Percentiles rank a stretch among this genome's conserved stretches.
These are phyloP conservation scores for Aporophyla nigra DNA, from an alignment of 2,888 invertebrate genomes.

Conservation along the genomic window DNA sequence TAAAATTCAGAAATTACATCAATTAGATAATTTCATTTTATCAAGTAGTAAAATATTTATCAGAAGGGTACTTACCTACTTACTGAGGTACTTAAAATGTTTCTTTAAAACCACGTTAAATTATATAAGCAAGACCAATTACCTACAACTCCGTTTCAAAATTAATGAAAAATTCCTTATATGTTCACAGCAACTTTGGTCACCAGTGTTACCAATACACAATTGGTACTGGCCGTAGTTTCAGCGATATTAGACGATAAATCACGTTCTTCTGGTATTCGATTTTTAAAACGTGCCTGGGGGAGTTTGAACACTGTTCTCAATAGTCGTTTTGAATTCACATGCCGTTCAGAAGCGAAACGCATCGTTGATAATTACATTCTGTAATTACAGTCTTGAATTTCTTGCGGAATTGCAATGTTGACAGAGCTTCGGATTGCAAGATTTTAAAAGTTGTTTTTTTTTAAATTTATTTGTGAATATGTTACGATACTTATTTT, in stretches of 20 bases:
- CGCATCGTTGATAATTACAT: conserved; percentile 14
- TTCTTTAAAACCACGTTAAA: no score
- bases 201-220: conserved; percentile 35
- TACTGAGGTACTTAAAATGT: no score
- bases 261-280: conserved; percentile 53
- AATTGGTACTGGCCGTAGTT: conserved; percentile 46
- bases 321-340: conserved; percentile 43
- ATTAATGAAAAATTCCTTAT: conserved; percentile 16
- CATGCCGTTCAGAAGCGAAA: conserved; percentile 28
- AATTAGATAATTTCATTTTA: no score
- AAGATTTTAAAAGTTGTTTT: background rate
- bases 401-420: conserved; percentile 16
- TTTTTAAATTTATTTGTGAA: no score
- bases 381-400: conserved; percentile 45
- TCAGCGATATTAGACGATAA: conserved; percentile 60
- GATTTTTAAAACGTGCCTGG: conserved; percentile 51
- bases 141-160: background rate
- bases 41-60: no score
- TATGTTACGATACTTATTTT: no score
- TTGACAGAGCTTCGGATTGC: background rate
- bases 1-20: no score
- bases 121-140: background rate
- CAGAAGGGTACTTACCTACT: no score
- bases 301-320: conserved; percentile 15
- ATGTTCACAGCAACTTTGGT: conserved; percentile 37